Percentiles rank a stretch among this genome's conserved stretches.
phyloP scores from a whole-genome alignment of 2,797 vertebrate species.

The Aldrovandia affinis region DNA sequence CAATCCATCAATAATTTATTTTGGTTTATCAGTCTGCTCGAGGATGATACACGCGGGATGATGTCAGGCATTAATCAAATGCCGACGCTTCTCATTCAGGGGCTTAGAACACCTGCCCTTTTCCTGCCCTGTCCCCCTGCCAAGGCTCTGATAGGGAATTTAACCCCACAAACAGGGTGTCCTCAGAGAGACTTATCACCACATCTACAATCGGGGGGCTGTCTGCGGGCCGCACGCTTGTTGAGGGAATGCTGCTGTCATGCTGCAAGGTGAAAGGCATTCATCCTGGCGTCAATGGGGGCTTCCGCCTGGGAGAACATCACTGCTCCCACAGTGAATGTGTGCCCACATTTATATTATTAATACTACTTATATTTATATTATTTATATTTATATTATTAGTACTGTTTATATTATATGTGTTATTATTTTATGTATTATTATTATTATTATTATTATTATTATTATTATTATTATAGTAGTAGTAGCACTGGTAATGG shows the following conservation, averaged over 20 bases:
- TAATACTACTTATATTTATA: background rate
- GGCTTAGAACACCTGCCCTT: conserved; percentile 54
- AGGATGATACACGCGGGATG: conserved; percentile 46
- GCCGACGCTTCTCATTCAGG: conserved; percentile 66
- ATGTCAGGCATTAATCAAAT: conserved; percentile 75
- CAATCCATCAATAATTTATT: conserved; percentile 70
- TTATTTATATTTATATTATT: background rate
- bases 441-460: background rate
- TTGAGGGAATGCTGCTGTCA: conserved; percentile 10
- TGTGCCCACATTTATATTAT: background rate
- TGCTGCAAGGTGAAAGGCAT: conserved; percentile 10
- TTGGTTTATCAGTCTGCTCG: conserved; percentile 66
- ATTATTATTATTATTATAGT: background rate
- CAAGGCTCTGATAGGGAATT: conserved; percentile 43
- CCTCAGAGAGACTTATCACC: conserved; percentile 1
- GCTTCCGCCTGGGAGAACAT: background rate
- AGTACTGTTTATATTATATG: background rate
- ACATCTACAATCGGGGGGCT: background rate
- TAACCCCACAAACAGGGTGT: background rate
- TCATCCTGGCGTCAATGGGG: background rate
- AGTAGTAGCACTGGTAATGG: background rate
- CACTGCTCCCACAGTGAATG: background rate
- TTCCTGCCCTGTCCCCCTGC: conserved; percentile 45
- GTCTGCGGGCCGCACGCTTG: background rate
- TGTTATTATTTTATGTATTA: background rate